Percentiles rank a stretch among this genome's conserved stretches.
Conservation (phyloP, 2,888 invertebrate species). For the Idaea straminata region DNA sequence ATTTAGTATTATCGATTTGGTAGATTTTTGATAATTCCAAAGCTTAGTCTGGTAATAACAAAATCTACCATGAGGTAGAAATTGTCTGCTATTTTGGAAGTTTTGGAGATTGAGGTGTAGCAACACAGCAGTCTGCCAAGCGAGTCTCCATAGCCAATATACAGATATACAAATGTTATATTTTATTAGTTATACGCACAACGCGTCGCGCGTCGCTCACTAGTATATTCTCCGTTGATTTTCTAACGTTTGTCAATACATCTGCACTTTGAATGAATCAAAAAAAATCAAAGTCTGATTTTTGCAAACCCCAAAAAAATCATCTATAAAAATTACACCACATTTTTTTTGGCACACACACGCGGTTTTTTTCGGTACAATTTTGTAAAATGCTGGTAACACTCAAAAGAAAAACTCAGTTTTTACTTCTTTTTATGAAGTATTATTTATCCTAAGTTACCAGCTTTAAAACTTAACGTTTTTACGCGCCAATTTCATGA, state of each 20-base stretch:
- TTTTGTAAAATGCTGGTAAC: background rate
- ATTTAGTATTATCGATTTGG: background rate
- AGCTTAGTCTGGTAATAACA: background rate
- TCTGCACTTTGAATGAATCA: constrained; percentile 55
- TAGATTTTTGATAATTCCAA: background rate
- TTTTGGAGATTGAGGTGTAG: constrained; percentile 11
- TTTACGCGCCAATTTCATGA: constrained; percentile 5
- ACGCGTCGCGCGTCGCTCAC: constrained; percentile 40
- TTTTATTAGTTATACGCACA: constrained; percentile 52
- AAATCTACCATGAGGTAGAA: no score
- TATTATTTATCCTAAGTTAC: constrained; percentile 12
- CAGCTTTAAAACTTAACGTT: constrained; percentile 23
- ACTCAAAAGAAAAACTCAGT: background rate
- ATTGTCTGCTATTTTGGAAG: background rate
- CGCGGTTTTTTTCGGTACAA: background rate
- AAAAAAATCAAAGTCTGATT: constrained; percentile 22
- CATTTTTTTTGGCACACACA: no score
- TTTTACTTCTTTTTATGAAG: background rate
- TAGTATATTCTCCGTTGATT: constrained; percentile 46
- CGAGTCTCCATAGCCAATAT: constrained; percentile 68
- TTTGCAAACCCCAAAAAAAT: background rate
- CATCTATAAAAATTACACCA: no score
- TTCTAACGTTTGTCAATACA: constrained; percentile 50
- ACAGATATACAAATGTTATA: constrained; percentile 68
- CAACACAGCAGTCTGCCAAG: constrained; percentile 52